phyloP scores from a whole-genome alignment of 2,113 vertebrate species.

The Puntigrus tetrazona region DNA sequence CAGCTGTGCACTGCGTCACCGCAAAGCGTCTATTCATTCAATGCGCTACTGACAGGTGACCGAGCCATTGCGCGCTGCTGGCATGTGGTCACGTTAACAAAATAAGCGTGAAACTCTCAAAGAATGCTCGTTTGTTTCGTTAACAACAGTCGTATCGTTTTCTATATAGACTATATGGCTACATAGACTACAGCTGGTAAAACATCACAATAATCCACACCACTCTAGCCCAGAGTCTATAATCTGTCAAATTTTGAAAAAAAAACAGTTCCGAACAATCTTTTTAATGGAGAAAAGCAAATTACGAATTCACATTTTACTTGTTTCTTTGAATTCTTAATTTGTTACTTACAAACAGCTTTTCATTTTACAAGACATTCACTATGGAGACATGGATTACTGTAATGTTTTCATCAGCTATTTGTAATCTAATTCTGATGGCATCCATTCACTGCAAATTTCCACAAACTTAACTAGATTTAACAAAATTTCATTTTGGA shows the following conservation, averaged over 20 bases:
- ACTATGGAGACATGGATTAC: no score
- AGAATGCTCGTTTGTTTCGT: neutral
- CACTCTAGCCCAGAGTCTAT: no score
- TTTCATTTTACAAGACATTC: no score
- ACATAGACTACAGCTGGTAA: neutral
- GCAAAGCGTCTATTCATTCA: constrained; percentile 8
- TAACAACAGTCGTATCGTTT: neutral
- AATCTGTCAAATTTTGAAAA: neutral
- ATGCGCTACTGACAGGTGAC: neutral
- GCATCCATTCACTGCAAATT: neutral
- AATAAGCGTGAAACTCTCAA: neutral
- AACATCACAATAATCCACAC: neutral
- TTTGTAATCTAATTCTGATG: neutral
- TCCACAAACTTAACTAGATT: no score
- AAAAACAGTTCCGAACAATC: neutral
- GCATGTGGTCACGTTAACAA: neutral
- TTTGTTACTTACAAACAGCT: neutral
- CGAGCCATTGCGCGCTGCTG: neutral
- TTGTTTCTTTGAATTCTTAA: neutral
- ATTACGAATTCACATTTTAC: neutral
- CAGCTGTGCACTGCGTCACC: constrained; percentile 53
- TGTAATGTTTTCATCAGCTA: neutral
- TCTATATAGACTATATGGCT: neutral
- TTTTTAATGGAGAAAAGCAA: no score
- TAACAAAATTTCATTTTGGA: neutral